phyloP scores from a whole-genome alignment of 1,140 invertebrate species.

The Cyphomyrmex costatus region DNA sequence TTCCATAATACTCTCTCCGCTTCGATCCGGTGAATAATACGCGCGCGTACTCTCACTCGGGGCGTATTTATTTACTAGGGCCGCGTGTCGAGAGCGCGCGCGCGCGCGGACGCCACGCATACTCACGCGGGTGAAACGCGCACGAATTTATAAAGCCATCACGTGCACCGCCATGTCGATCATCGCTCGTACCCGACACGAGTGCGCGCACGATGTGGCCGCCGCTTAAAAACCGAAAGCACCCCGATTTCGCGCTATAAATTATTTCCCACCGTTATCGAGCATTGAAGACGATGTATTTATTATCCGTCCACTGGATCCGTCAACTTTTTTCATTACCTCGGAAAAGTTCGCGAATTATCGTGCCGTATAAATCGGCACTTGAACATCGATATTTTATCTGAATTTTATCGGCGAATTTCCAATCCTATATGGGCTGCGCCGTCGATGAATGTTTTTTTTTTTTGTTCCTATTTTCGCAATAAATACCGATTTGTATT shows the following conservation, averaged over 20 bases:
- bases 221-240: conserved; percentile 51
- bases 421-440: background rate
- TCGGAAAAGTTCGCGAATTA: conserved; percentile 30
- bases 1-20: conserved; percentile 84
- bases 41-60: conserved; percentile 66
- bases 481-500: conserved; percentile 51
- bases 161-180: conserved; percentile 74
- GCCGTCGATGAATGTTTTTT: conserved; percentile 6
- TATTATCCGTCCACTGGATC: conserved; percentile 25
- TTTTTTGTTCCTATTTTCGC: conserved; percentile 35
- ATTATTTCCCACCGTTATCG: conserved; percentile 42
- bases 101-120: too few species aligned
- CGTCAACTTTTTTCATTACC: conserved; percentile 2
- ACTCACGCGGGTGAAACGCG: conserved; percentile 19
- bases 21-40: conserved; percentile 80
- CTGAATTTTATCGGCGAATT: background rate
- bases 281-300: conserved; percentile 44
- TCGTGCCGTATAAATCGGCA: conserved; percentile 29
- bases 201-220: conserved; percentile 10
- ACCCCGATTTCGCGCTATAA: conserved; percentile 44
- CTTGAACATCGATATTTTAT: conserved; percentile 19
- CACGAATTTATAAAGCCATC: conserved; percentile 77
- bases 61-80: conserved; percentile 74
- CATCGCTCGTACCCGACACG: conserved; percentile 67
- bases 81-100: conserved; percentile 15